phyloP scores from a whole-genome alignment of 2,888 invertebrate species.

The Bugula neritina region DNA sequence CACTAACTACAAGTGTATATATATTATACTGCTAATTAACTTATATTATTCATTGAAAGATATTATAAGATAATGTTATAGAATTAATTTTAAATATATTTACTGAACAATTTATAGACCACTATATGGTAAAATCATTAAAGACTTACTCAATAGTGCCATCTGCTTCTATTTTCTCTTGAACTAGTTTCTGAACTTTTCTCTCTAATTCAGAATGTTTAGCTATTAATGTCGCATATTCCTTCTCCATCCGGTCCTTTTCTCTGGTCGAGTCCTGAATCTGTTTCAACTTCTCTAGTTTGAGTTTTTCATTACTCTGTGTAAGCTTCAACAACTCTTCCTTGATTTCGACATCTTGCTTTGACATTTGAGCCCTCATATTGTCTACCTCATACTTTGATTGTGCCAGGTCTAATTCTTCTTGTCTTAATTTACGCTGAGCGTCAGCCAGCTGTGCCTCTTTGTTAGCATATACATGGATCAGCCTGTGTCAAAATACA shows the following conservation, averaged over 20 bases:
- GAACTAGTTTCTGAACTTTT: not conserved
- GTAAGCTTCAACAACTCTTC: not conserved
- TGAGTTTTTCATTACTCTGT: not conserved
- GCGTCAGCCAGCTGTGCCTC: not conserved
- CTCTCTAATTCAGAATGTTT: not conserved
- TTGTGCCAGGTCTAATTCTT: not conserved
- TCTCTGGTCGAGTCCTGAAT: not conserved
- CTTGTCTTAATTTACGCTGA: not conserved
- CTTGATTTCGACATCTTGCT: not conserved
- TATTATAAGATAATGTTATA: too few species aligned
- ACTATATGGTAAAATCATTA: too few species aligned
- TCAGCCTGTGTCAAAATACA: not conserved
- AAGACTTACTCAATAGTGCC: not conserved
- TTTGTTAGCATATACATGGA: not conserved
- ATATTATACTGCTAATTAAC: not conserved
- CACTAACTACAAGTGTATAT: too few species aligned
- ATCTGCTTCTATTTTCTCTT: not conserved
- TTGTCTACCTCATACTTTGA: not conserved
- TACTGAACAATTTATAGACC: too few species aligned
- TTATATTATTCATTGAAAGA: not conserved
- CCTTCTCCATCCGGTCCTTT: not conserved
- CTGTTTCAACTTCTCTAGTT: not conserved
- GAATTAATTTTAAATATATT: too few species aligned
- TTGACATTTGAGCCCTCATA: not conserved
- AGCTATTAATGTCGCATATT: not conserved